phyloP scores from a whole-genome alignment of 2,888 invertebrate genomes.

The Aethes cnicana region DNA sequence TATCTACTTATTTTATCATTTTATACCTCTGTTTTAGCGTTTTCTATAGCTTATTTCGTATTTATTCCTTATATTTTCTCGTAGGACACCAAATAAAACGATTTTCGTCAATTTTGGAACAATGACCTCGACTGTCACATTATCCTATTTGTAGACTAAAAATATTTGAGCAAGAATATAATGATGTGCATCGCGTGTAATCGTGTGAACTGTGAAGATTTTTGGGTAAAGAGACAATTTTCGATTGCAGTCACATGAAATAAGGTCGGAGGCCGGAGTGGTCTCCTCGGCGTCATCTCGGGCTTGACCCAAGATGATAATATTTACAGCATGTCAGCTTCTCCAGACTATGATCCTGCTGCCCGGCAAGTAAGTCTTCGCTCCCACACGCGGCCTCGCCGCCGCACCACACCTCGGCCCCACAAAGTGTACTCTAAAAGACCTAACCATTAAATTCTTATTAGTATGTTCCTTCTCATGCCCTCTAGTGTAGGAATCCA shows the following conservation, averaged over 20 bases:
- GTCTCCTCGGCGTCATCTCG: constrained; percentile 77
- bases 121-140: constrained; percentile 73
- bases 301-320: constrained; percentile 81
- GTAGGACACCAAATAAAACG: constrained; percentile 63
- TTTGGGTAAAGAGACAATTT: constrained; percentile 71
- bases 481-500: neutral
- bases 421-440: neutral
- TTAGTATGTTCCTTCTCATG: constrained; percentile 5
- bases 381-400: constrained; percentile 32
- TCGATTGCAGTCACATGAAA: constrained; percentile 79
- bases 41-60: constrained; percentile 50
- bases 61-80: constrained; percentile 63
- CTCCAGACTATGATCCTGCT: constrained; percentile 78
- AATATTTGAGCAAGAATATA: constrained; percentile 72
- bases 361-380: constrained; percentile 78
- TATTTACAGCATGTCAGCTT: constrained; percentile 79
- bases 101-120: constrained; percentile 68
- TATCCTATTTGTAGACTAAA: constrained; percentile 74
- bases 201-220: constrained; percentile 60
- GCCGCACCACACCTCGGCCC: constrained; percentile 17
- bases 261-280: constrained; percentile 73
- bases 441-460: constrained; percentile 17
- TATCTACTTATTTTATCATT: constrained; percentile 66
- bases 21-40: constrained; percentile 46
- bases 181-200: constrained; percentile 59